Base-by-base conservation (phyloP, 2,113 vertebrate genomes). In the Euleptes europaea region DNA sequence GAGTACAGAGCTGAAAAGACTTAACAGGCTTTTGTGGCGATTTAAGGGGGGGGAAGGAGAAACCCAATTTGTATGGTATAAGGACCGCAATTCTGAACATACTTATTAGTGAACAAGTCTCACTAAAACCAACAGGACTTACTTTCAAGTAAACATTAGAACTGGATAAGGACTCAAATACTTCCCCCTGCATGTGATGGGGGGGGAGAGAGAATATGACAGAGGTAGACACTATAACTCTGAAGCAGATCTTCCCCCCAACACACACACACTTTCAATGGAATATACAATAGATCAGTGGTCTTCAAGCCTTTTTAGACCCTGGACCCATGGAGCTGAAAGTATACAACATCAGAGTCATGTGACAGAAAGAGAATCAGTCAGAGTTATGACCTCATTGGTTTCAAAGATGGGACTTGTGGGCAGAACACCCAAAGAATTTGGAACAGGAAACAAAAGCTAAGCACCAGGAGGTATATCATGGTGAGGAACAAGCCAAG, bases 11-110 rank as follows among this genome's bases (percentile, higher is more conserved):
- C 89, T 76, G 74, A 66, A 81, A 90, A 78, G 85, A 90, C 84
- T 92, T 93, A 67, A 84, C 85, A 90, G 84, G 77, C 74, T 44
- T 57, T 82, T 79, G 80, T 85, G 86, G 87, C 14, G 33, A 90
- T 87, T 35, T 89, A 23, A 54, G 17, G 69, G 49, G 21, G 67
- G 79, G 92, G 94, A 92, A 90, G 90, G 44, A 10, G 44, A 86
- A 2, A 77, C 75, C 85, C 90, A 93, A 88, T 85, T 47, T 1
- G 1, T 88, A 65, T 0, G 0, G 85, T 83, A 67, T 71, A 42
- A 5, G 31, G n/a, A 26, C 15, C 4, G 5, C 67, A 79, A 14
- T 63, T 31, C n/a, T 47, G 70, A 78, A 63, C 12, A 23, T 78
- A 57, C 71, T 79, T 72, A 12, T 54, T 60, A 72, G 40, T 38